phyloP scores from a whole-genome alignment of 2,888 invertebrate species.

The Monoplex corrugatus region DNA sequence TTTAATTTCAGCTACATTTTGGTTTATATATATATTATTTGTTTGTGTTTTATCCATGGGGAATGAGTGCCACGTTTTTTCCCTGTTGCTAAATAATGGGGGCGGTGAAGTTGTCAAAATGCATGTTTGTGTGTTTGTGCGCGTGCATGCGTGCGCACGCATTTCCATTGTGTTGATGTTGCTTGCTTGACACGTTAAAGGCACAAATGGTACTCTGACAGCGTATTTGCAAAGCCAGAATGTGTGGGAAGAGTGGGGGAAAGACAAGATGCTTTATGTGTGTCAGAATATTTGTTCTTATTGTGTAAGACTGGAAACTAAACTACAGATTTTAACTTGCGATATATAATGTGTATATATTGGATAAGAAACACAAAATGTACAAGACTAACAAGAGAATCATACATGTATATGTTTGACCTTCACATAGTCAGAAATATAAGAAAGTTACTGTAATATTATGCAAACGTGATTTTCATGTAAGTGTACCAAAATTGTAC shows the following conservation, averaged over 20 bases:
- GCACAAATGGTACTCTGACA: not conserved
- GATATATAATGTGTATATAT: constrained; percentile 40
- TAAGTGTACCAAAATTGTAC: not conserved
- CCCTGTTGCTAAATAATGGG: too few relatives aligned
- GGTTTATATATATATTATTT: too few relatives aligned
- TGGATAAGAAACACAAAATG: constrained; percentile 39
- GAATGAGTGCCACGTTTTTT: too few relatives aligned
- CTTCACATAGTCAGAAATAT: constrained; percentile 39
- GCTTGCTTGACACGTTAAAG: not conserved
- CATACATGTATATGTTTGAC: constrained; percentile 12
- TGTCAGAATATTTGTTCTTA: too few relatives aligned
- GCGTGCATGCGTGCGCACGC: not conserved
- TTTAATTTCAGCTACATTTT: too few relatives aligned
- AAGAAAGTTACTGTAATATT: not conserved
- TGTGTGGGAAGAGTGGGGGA: not conserved
- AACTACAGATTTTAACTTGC: constrained; percentile 8
- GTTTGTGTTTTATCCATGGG: too few relatives aligned
- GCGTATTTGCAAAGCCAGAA: not conserved
- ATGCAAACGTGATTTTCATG: constrained; percentile 36
- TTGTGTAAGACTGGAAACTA: too few relatives aligned
- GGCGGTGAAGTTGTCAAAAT: too few relatives aligned
- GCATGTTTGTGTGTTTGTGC: not conserved
- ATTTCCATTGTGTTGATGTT: too few relatives aligned
- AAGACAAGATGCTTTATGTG: constrained; percentile 14
- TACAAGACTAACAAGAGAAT: constrained; percentile 2